Percentiles rank a stretch among this genome's conserved stretches.
phyloP scores from a whole-genome alignment of 2,797 vertebrate species.

The Phalanger gymnotis region DNA sequence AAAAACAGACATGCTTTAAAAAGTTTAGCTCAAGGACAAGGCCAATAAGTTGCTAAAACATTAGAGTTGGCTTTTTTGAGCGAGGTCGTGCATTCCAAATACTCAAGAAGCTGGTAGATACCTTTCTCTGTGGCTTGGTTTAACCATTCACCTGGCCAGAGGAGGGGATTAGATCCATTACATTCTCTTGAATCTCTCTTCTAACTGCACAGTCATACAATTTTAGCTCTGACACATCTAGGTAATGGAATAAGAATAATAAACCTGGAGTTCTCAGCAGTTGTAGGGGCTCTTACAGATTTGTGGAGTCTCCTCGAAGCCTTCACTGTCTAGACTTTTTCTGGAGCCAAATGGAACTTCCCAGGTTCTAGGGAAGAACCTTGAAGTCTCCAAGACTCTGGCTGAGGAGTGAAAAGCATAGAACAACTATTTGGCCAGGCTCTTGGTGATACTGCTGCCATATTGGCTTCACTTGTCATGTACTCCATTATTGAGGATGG shows the following conservation, averaged over 20 bases:
- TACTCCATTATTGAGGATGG: not conserved
- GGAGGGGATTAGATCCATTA: not conserved
- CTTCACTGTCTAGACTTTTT: not conserved
- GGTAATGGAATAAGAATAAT: not conserved
- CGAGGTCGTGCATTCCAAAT: not conserved
- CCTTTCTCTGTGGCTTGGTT: slow-evolving; percentile 1
- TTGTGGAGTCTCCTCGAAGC: not conserved
- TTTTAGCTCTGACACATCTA: not conserved
- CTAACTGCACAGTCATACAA: not conserved
- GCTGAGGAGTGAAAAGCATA: not conserved
- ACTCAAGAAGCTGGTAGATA: slow-evolving; percentile 7
- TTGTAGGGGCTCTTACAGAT: not conserved
- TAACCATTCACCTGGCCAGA: not conserved
- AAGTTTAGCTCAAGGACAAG: not conserved
- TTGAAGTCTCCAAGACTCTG: not conserved
- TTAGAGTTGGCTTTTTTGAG: slow-evolving; percentile 15
- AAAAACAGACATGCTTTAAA: not conserved
- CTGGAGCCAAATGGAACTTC: not conserved
- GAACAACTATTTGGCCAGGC: not conserved
- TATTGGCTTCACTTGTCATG: not conserved
- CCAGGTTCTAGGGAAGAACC: not conserved
- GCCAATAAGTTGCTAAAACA: slow-evolving; percentile 38
- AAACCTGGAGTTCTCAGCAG: not conserved
- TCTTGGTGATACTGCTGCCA: not conserved
- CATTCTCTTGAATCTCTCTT: not conserved